phyloP scores from a whole-genome alignment of 2,797 vertebrate species.

The Valencia hispanica region DNA sequence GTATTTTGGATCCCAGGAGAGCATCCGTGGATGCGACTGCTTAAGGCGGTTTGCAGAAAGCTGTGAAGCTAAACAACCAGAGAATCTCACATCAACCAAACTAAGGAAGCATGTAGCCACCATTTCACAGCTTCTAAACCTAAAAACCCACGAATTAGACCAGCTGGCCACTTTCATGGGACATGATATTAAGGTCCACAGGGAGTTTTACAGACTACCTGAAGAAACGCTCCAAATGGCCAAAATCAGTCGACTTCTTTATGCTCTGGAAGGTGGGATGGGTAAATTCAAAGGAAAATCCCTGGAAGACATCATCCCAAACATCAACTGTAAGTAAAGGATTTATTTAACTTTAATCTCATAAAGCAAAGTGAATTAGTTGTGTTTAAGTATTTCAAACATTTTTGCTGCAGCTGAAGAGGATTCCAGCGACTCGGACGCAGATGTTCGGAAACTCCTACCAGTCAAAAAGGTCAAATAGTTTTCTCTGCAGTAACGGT shows the following conservation, averaged over 20 bases:
- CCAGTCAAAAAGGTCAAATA: not conserved
- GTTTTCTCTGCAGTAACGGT: not conserved
- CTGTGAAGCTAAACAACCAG: not conserved
- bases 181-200: not conserved
- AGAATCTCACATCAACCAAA: conserved; percentile 8
- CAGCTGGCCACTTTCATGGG: conserved; percentile 9
- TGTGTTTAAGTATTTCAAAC: not conserved
- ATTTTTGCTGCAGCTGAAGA: conserved; percentile 7
- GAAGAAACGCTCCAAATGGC: not conserved
- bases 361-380: not conserved
- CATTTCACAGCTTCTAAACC: conserved; percentile 1
- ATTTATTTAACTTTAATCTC: not conserved
- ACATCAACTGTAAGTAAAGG: conserved; percentile 7
- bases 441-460: not conserved
- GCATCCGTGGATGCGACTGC: conserved; percentile 1
- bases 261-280: not conserved
- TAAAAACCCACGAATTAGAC: not conserved
- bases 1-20: not conserved
- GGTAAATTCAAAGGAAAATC: conserved; percentile 1
- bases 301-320: not conserved
- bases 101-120: conserved; percentile 1
- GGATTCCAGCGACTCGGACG: not conserved
- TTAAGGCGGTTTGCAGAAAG: not conserved
- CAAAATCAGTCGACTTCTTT: conserved; percentile 1
- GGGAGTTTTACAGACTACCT: not conserved